phyloP scores from a whole-genome alignment of 2,888 invertebrate species.

The Oscheius sp. region DNA sequence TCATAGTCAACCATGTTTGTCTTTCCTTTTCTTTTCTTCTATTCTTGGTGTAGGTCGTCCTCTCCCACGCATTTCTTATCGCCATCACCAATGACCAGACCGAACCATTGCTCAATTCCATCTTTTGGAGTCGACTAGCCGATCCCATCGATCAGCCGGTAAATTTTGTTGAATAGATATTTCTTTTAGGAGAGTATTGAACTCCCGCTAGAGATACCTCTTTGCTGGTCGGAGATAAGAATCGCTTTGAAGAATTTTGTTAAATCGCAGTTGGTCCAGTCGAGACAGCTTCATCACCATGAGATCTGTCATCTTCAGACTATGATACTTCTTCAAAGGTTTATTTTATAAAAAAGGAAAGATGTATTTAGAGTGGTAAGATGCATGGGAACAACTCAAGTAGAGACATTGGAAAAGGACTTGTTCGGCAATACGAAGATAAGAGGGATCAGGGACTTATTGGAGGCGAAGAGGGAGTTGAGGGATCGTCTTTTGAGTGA shows the following conservation, averaged over 20 bases:
- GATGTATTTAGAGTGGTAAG: conserved; percentile 28
- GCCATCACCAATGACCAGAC: conserved; percentile 63
- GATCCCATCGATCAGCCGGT: conserved; percentile 43
- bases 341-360: no score
- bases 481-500: conserved; percentile 47
- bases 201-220: conserved; percentile 5
- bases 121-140: conserved; percentile 57
- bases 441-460: background rate
- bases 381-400: conserved; percentile 29
- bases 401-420: conserved; percentile 33
- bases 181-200: conserved; percentile 18
- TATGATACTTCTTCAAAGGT: conserved; percentile 54
- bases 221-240: conserved; percentile 40
- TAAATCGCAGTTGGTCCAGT: conserved; percentile 50
- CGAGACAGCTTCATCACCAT: conserved; percentile 42
- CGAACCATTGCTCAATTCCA: conserved; percentile 57
- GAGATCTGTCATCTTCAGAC: conserved; percentile 54
- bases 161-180: background rate
- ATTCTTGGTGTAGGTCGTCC: conserved; percentile 37
- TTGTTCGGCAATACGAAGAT: conserved; percentile 35
- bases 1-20: conserved; percentile 47
- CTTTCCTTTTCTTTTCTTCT: background rate
- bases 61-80: conserved; percentile 57
- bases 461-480: conserved; percentile 29
- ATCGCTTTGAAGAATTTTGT: conserved; percentile 48